Percentiles rank a stretch among this genome's conserved stretches.
Conservation (phyloP, 2,888 invertebrate genomes). For the Brachyptera risi region DNA sequence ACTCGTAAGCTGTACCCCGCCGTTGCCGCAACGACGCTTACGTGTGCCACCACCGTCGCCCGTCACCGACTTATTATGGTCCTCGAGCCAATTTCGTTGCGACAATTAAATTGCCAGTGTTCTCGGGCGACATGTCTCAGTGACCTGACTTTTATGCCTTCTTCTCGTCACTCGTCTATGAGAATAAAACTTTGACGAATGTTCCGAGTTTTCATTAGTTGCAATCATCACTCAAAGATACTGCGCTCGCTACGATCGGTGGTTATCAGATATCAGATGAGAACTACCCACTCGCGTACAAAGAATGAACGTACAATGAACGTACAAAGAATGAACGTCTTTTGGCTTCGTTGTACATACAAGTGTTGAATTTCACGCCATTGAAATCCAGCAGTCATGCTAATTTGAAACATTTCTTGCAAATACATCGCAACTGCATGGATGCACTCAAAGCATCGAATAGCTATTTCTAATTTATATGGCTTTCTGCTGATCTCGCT, state of each 20-base stretch:
- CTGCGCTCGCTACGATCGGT: too few species aligned
- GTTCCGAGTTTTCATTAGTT: too few species aligned
- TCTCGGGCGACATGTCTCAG: neutral
- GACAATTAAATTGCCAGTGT: neutral
- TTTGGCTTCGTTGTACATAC: neutral
- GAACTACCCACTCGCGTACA: neutral
- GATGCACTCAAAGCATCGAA: neutral
- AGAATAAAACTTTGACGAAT: neutral
- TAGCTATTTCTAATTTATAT: neutral
- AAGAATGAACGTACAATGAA: neutral
- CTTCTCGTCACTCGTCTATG: neutral
- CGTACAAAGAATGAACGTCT: neutral
- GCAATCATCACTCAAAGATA: too few species aligned
- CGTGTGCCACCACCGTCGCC: too few species aligned
- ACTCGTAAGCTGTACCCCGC: too few species aligned
- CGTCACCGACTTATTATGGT: neutral
- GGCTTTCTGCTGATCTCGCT: neutral
- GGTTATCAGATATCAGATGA: too few species aligned
- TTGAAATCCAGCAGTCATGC: too few species aligned
- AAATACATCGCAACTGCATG: neutral
- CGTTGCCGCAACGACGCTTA: too few species aligned
- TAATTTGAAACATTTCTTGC: neutral
- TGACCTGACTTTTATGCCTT: neutral
- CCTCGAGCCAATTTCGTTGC: neutral
- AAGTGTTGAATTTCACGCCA: neutral